A percentile compares a stretch with the other conserved stretches of the same genome.
Conservation (phyloP, 2,888 invertebrate species). For the Allygus modestus region DNA sequence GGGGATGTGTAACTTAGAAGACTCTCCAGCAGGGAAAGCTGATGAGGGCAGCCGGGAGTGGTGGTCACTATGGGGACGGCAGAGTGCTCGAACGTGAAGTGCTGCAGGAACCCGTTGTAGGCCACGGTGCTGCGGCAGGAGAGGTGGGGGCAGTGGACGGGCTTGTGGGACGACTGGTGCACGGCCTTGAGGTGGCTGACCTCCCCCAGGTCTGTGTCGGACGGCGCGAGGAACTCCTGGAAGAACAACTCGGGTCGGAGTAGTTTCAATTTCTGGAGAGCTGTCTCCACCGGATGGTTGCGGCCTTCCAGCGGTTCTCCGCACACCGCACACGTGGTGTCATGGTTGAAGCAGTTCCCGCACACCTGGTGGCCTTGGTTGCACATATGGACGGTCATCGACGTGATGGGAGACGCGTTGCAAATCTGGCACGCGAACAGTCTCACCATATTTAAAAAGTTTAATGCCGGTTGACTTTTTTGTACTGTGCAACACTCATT, state of each 20-base stretch:
- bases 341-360: constrained; percentile 7
- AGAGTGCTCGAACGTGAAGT: constrained; percentile 29
- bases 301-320: not conserved
- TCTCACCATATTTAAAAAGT: not conserved
- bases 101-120: not conserved
- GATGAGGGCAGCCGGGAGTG: not conserved
- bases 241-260: not conserved
- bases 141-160: not conserved
- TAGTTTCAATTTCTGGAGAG: not conserved
- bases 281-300: not conserved
- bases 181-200: not conserved
- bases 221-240: not conserved
- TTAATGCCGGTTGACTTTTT: not conserved
- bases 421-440: constrained; percentile 8
- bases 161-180: constrained; percentile 13
- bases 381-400: constrained; percentile 12
- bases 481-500: not conserved
- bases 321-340: not conserved
- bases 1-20: not conserved
- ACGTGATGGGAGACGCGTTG: not conserved
- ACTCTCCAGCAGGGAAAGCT: not conserved
- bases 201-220: not conserved
- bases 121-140: not conserved
- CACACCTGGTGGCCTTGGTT: constrained; percentile 3
- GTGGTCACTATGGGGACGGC: not conserved